Evolutionary conservation across 2,888 invertebrate genomes (phyloP), one percentile per base, ranked within the genome.

Genomic region (Pardosa pseudoannulata): DNA sequence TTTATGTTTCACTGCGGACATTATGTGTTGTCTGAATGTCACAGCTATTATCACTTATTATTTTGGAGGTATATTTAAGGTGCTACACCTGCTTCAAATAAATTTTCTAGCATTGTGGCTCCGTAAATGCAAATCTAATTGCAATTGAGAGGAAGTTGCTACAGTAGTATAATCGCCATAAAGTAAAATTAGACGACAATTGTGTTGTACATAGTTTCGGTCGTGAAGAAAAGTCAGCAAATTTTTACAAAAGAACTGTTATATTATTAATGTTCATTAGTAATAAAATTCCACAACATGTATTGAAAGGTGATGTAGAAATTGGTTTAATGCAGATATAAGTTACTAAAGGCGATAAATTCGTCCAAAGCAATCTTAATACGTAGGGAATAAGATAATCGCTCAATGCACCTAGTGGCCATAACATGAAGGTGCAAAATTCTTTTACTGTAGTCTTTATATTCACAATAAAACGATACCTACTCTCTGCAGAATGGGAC

Each of bases 321-420:
- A 86, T 86, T 79, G 86, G 79, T 64, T 78, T 64, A 76, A 71
- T 70, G 78, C 75, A 78, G 75, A 86, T 79, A 74, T 79, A 75
- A 86, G 71, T 86, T 73, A 79, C 72, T 79, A 86, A 86, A 75
- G 86, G 56, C 86, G 86, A 83, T 83, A 70, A 75, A 79, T 85
- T 85, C 85, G 85, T 86, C 85, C 85, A 86, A 86, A 79, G 75
- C 79, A 79, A 86, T 86, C 79, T 79, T 79, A 86, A 86, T 86
- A 86, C 79, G 79, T 79, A 79, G 79, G 85, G 23, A 79, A 74
- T 79, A 68, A 85, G 78, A 85, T 85, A 85, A 79, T 75, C 85
- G 85, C 85, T 86, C 85, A 87, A 80, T 67, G 80, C 87, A 87
- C 87, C 87, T 76, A 80, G 79, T 87, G 87, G 79, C 87, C 87